Percentiles rank a stretch among this genome's conserved stretches.
phyloP scores from a whole-genome alignment of 1,140 invertebrate species.

The Drosophila orena region DNA sequence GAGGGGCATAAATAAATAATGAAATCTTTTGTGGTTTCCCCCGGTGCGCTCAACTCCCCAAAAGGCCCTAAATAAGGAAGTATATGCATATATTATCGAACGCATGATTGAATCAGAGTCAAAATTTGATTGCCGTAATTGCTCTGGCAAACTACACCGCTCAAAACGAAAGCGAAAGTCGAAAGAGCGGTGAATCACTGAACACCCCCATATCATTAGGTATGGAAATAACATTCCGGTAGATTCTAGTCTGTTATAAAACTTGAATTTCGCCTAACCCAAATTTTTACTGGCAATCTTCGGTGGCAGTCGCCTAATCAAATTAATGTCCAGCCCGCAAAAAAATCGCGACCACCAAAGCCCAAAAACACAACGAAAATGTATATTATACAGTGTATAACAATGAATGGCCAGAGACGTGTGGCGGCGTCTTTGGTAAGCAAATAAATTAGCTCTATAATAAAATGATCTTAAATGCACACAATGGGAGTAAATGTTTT shows the following conservation, averaged over 20 bases:
- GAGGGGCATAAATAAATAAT: slow-evolving; percentile 58
- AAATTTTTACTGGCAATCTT: slow-evolving; percentile 43
- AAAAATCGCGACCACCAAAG: slow-evolving; percentile 20
- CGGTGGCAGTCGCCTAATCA: slow-evolving; percentile 50
- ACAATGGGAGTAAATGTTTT: slow-evolving; percentile 17
- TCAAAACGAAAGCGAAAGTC: slow-evolving; percentile 47
- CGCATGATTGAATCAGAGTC: slow-evolving; percentile 18
- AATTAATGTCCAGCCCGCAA: slow-evolving; percentile 46
- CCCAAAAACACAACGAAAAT: slow-evolving; percentile 7
- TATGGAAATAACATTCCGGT: neutral
- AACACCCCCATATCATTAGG: neutral
- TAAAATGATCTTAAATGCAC: slow-evolving; percentile 30
- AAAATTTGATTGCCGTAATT: slow-evolving; percentile 58
- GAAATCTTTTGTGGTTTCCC: slow-evolving; percentile 35
- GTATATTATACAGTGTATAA: neutral
- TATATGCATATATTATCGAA: slow-evolving; percentile 22
- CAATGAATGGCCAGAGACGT: slow-evolving; percentile 34
- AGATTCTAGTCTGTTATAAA: slow-evolving; percentile 24
- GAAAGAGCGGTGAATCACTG: slow-evolving; percentile 15
- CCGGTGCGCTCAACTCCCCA: slow-evolving; percentile 1
- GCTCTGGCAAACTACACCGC: slow-evolving; percentile 18
- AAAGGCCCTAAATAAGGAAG: slow-evolving; percentile 2
- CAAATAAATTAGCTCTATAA: slow-evolving; percentile 35
- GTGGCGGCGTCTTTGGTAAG: slow-evolving; percentile 39
- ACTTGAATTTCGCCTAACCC: slow-evolving; percentile 50